phyloP scores from a whole-genome alignment of 2,888 invertebrate genomes.

The Aleiodes testaceus region DNA sequence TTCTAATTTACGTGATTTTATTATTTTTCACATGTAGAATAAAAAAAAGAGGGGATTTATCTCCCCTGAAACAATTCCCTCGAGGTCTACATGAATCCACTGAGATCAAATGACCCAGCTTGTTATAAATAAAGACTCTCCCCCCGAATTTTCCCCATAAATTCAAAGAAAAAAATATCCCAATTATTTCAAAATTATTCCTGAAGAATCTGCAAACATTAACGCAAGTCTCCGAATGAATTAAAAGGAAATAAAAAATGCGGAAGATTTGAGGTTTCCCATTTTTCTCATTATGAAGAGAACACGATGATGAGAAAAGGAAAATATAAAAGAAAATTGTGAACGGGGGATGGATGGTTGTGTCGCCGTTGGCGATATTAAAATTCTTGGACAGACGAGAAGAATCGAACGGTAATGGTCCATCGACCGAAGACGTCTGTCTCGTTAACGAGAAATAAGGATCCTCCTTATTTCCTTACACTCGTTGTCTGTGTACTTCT shows the following conservation, averaged over 20 bases:
- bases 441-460: slow-evolving; percentile 34
- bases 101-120: too few species aligned
- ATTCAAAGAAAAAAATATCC: too few species aligned
- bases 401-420: slow-evolving; percentile 40
- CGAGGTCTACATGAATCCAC: too few species aligned
- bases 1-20: neutral
- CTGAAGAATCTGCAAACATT: too few species aligned
- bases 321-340: slow-evolving; percentile 17
- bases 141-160: too few species aligned
- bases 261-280: slow-evolving; percentile 13
- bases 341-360: neutral
- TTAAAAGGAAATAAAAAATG: neutral
- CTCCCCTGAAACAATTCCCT: too few species aligned
- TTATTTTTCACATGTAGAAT: too few species aligned
- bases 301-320: slow-evolving; percentile 13
- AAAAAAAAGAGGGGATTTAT: too few species aligned
- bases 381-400: slow-evolving; percentile 36
- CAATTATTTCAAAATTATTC: too few species aligned
- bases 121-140: too few species aligned
- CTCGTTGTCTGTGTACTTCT: neutral
- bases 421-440: slow-evolving; percentile 28
- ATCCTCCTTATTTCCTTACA: slow-evolving; percentile 32
- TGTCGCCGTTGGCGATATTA: slow-evolving; percentile 34
- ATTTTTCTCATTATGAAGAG: slow-evolving; percentile 36
- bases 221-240: too few species aligned